phyloP scores from a whole-genome alignment of 2,113 vertebrate species.

The Morone chrysops region DNA sequence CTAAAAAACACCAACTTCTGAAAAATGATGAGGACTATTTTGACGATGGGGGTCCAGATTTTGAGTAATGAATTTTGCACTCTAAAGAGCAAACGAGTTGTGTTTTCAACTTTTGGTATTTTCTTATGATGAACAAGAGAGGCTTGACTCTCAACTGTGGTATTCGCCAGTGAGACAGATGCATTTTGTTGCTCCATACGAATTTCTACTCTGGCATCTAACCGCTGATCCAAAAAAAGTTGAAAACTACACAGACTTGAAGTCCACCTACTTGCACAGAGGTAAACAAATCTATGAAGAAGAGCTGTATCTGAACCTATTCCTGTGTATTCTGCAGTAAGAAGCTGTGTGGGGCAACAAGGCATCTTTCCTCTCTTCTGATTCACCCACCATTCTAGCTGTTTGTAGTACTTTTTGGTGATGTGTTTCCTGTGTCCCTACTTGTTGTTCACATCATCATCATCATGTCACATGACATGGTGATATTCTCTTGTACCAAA shows the following conservation, averaged over 20 bases:
- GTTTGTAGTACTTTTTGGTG: constrained; percentile 62
- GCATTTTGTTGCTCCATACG: constrained; percentile 29
- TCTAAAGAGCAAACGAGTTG: constrained; percentile 50
- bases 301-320: constrained; percentile 13
- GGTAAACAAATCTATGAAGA: background rate
- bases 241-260: background rate
- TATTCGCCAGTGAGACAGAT: constrained; percentile 46
- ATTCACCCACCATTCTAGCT: constrained; percentile 45
- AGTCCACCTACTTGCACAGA: background rate
- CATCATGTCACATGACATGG: constrained; percentile 34
- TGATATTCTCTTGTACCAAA: constrained; percentile 51
- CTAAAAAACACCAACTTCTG: constrained; percentile 27
- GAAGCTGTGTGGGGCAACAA: constrained; percentile 6
- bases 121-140: constrained; percentile 62
- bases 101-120: constrained; percentile 68
- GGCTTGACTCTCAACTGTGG: constrained; percentile 59
- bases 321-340: constrained; percentile 15
- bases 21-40: constrained; percentile 17
- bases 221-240: background rate
- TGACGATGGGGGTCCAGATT: constrained; percentile 32
- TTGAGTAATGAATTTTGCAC: constrained; percentile 67
- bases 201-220: background rate
- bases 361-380: constrained; percentile 17
- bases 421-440: constrained; percentile 55
- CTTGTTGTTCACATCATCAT: constrained; percentile 12